Base-by-base conservation (phyloP, 2,888 invertebrate genomes). In the Lysandra coridon region DNA sequence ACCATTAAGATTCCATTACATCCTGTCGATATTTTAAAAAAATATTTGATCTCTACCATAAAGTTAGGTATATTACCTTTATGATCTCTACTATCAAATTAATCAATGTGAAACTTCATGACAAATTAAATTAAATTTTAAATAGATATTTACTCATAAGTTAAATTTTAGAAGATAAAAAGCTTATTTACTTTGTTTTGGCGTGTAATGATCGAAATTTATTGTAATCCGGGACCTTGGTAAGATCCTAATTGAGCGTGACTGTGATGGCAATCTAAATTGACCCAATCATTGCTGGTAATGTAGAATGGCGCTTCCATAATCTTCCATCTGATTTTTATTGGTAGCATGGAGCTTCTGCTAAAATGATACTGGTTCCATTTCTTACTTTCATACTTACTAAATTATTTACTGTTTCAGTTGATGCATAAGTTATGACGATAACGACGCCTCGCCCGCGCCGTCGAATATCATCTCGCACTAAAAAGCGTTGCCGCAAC, bases 391-490 rank as follows among this genome's bases (percentile, higher is more conserved):
- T 53, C 17, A 17, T 17, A 57, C 64, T 62, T 62, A 62, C 30
- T 30, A 30, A 30, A 30, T 49, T 10, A 49, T 64, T 30, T 64
- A 69, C 62, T 17, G 5, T 33, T 62, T 40, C 12, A 78, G 60
- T 64, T 40, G 23, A 14, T 12, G 4, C 30, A 81, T 82, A 80
- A 86, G 90, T 87, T 82, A 94, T 94, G 94, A 89, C 87, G 83
- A 86, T 92, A 80, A 90, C 90, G 78, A 91, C 91, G 37, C 91
- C 92, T 44, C 90, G 91, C 60, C 93, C 92, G 37, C 90, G 91
- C 49, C 93, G 94, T 78, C 91, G 92, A 73, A 91, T 93, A 81
- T 93, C 94, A 73, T 92, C 93, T 73, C 91, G 91, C 74, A 90
- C 94, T 81, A 91, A 87, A 83, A 89, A 87, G 79, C 89, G 88